Evolutionary conservation across 2,888 invertebrate species (phyloP), one percentile per base, ranked within the genome.

Genomic region (Eledona agricola): DNA sequence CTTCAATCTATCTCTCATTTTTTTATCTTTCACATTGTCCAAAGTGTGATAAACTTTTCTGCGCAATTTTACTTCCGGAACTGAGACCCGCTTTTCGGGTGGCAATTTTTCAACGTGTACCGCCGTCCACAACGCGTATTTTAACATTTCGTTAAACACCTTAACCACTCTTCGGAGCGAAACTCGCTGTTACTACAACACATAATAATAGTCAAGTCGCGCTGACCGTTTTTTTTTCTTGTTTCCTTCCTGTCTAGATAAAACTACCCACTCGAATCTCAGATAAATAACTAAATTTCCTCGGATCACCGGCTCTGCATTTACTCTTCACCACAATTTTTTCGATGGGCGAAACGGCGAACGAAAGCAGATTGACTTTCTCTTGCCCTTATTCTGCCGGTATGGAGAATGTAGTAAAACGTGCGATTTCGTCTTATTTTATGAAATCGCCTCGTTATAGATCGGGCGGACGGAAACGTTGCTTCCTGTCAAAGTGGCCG

Each of bases 111-210:
- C 55, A 28, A 65, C 53, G 23, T 71, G 70, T 32, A 71, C 57
- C 10, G 71, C 67, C 25, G 72, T 72, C 42, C 64, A 64, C 13
- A 67, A 46, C 6, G 69, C 71, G 70, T 76, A 74, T 67, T 76
- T 76, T 55, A 75, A 66, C 76, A 76, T 76, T 61, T 65, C n/a
- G n/a, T n/a, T n/a, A n/a, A n/a, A n/a, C n/a, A n/a, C n/a, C n/a
- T n/a, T n/a, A n/a, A n/a, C n/a, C n/a, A n/a, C n/a, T n/a, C n/a
- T n/a, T n/a, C n/a, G n/a, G n/a, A n/a, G n/a, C n/a, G n/a, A n/a
- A n/a, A 15, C 15, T 13, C 7, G 7, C 13, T 10, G 13, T n/a
- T n/a, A n/a, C n/a, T n/a, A n/a, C n/a, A n/a, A n/a, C n/a, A n/a
- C n/a, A n/a, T n/a, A n/a, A n/a, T n/a, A n/a, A n/a, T n/a, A n/a